Evolutionary conservation across 1,140 invertebrate species (phyloP).

Genomic region (Whitmania pigra): DNA sequence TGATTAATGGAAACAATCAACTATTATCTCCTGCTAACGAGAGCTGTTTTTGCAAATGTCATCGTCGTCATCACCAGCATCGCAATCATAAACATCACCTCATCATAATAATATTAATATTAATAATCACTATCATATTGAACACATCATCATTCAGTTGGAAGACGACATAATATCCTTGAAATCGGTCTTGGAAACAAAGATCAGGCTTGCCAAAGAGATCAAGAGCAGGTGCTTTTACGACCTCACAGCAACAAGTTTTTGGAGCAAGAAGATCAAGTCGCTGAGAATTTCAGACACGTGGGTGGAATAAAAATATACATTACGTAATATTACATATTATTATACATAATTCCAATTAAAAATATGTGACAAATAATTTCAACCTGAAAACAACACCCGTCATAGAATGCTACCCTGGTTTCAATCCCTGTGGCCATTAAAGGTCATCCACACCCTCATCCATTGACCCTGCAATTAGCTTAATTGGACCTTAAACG

Average conservation of each 20-base stretch:
- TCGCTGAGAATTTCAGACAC: not conserved
- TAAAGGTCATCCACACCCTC: too few species aligned
- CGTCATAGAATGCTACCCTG: too few species aligned
- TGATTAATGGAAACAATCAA: too few species aligned
- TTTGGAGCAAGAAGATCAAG: not conserved
- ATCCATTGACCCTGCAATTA: too few species aligned
- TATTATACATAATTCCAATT: too few species aligned
- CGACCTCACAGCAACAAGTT: not conserved
- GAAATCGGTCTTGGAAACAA: not conserved
- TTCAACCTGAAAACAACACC: too few species aligned
- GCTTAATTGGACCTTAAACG: too few species aligned
- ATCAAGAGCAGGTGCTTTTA: not conserved
- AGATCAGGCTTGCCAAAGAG: not conserved
- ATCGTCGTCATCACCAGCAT: not conserved
- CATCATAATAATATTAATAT: not conserved
- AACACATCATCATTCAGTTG: not conserved
- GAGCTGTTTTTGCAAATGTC: not conserved
- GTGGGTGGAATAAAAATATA: not conserved
- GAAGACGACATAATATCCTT: conserved; percentile 1
- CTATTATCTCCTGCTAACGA: too few species aligned
- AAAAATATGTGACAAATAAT: too few species aligned
- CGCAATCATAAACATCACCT: not conserved
- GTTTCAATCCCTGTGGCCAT: too few species aligned
- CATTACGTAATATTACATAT: too few species aligned
- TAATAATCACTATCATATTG: not conserved